Base-by-base conservation (phyloP, 2,797 vertebrate species). In the Mus minutoides region DNA sequence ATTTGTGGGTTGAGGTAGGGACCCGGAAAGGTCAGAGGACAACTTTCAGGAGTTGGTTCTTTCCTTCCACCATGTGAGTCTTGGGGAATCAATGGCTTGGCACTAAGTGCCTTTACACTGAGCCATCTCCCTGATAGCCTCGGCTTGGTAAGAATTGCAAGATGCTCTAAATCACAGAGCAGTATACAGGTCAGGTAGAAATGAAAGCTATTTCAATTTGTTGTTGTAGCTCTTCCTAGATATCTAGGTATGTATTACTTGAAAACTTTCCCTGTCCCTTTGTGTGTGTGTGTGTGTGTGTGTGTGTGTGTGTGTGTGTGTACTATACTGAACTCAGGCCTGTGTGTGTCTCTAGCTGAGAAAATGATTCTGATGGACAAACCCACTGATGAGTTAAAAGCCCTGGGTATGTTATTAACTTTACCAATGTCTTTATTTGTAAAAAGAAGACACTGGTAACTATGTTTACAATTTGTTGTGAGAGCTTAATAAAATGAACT, bases 361-460 rank as follows among this genome's bases (percentile, higher is more conserved):
- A 34, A 60, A 82, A 58, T 26, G 86, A 60, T 90, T 94, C 91
- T 93, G 80, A 87, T 73, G 43, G n/a, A 85, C 49, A 95, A 94
- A 56, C 46, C 26, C 64, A 95, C 7, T 84, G 71, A 93, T 67
- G 49, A 46, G 37, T 54, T 88, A 91, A 94, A 43, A 60, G 58
- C 3, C 43, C 69, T 75, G 31, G 43, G n/a, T 93, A 67, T 67
- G 46, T 77, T 94, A 92, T 96, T 83, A 89, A 93, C 17, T 49
- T 73, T 97, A 92, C 7, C 78, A 90, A 58, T 22, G 22, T 94
- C 85, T 43, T 95, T 21, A 95, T 40, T 37, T 88, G 9, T 92
- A 94, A 93, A 95, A 88, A 21, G 14, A 31, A 29, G 49, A 60
- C 46, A 88, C 62, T 54, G 54, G 31, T 29, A 91, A 54, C 56